Evolutionary conservation across 2,113 vertebrate genomes (phyloP), one percentile per base, ranked within the genome.

Genomic region (Eulemur rufifrons): DNA sequence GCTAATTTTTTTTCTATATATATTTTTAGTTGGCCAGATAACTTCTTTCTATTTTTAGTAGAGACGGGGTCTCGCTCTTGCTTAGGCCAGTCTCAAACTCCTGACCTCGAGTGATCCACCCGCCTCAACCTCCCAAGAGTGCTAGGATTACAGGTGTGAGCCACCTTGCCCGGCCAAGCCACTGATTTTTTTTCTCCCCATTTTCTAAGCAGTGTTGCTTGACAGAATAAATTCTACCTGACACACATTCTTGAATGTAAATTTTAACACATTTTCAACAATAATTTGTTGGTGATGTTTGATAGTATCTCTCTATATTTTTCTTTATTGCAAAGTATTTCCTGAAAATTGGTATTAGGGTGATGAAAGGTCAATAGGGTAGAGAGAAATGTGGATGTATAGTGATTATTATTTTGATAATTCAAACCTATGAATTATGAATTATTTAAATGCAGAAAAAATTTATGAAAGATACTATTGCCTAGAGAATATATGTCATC

Each of bases 381-480:
- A 6, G 59, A 82, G 27, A 91, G 66, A 89, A 91, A 37, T 15
- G 76, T 81, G 20, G 18, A n/a, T 45, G 2, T 85, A 32, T 74
- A 54, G 39, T 86, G 3, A 54, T 64, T 96, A 71, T 76, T 86
- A 15, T 94, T 95, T 91, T 91, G 52, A 81, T 91, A 78, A 91
- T 29, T 37, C 32, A 66, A 13, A 84, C 15, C 37, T 90, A 21
- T 77, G 86, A 77, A 66, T 74, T 93, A 74, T n/a, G 45, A 77
- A 89, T 69, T 84, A 84, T 39, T 90, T 92, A 90, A 68, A 78
- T 80, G 21, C 39, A 23, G 47, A 89, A 61, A 68, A 95, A 0
- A 45, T 88, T 94, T 92, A 54, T 86, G 61, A 87, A 84, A 84
- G 64, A 73, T 54, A 93, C 15, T 42, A 50, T 83, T 89, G 47